These are phyloP conservation scores for Heliornis fulica DNA, from an alignment of 2,113 vertebrate species.

Conservation along the genomic window DNA sequence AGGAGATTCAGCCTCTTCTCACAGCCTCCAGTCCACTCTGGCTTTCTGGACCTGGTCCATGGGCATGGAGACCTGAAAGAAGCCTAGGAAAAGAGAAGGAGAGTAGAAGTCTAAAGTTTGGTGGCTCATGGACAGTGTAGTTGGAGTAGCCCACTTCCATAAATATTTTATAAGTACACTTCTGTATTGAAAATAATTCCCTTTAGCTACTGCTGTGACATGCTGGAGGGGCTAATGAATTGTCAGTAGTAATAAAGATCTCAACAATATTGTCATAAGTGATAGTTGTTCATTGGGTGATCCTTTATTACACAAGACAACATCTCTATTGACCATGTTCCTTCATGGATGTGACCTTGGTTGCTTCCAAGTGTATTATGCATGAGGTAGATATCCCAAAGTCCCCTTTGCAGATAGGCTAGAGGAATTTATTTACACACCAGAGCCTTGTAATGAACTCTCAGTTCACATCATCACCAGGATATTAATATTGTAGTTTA, in stretches of 20 bases:
- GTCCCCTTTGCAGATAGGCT: neutral
- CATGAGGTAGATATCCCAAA: neutral
- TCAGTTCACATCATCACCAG: neutral
- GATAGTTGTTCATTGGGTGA: neutral
- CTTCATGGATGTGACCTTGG: neutral
- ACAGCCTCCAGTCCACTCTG: neutral
- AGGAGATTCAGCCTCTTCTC: neutral
- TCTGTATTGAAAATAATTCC: neutral
- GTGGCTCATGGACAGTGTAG: neutral
- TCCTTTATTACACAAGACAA: constrained; percentile 11
- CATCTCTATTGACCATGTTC: neutral
- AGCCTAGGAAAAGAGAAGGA: neutral
- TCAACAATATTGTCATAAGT: neutral
- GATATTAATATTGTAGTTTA: neutral
- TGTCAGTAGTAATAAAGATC: neutral
- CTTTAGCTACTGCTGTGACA: neutral
- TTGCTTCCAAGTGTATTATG: neutral
- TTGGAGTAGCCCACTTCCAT: neutral
- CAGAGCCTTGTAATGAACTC: neutral
- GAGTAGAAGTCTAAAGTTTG: neutral
- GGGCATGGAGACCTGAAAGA: neutral
- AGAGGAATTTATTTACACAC: neutral
- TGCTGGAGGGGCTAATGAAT: neutral
- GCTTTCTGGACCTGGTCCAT: neutral
- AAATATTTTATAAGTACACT: neutral